Base-by-base conservation (phyloP, 2,113 vertebrate species). In the Laticauda colubrina region DNA sequence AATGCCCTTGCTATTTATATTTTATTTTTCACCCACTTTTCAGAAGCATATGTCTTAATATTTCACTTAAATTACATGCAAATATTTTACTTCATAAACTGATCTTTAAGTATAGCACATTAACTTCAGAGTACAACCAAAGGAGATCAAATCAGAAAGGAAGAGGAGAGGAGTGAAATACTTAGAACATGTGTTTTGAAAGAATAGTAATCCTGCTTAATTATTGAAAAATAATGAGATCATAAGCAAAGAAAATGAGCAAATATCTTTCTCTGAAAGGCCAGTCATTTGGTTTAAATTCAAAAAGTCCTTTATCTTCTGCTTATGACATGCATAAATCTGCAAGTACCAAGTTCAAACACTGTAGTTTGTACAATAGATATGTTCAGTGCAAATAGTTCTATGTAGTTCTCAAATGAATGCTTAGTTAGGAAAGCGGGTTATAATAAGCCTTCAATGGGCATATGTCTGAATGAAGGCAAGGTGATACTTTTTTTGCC, bases 41-140 rank as follows among this genome's bases (percentile, higher is more conserved):
- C 88, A 51, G 56, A 56, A 53, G 45, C 64, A 10, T 88, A 93
- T 92, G 55, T 94, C 51, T 90, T 18, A 91, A 0, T 23, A 86
- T 48, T 39, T 43, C 85, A 20, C 88, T 93, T 91, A 48, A 91
- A 85, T 29, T 54, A 24, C 48, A 1, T 91, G 87, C 9, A 89
- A 57, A 85, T 91, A 45, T 91, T 81, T 81, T 81, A 81, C 75
- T 81, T 81, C n/a, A 39, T 43, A 81, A 81, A 23, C 34, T 81
- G 75, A 39, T 87, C 43, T 54, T 59, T 0, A 0, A 26, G 29
- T 1, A 3, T 10, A 69, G 23, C 39, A 34, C 4, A 0, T 14
- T 43, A 5, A 20, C 43, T 4, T 34, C 11, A 10, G 7, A 5
- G 39, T 0, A 0, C 4, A 12, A 21, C 0, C 1, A 39, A 12